Evolutionary conservation across 2,113 vertebrate genomes (phyloP).

Genomic region (Chlamydotis undulata): DNA sequence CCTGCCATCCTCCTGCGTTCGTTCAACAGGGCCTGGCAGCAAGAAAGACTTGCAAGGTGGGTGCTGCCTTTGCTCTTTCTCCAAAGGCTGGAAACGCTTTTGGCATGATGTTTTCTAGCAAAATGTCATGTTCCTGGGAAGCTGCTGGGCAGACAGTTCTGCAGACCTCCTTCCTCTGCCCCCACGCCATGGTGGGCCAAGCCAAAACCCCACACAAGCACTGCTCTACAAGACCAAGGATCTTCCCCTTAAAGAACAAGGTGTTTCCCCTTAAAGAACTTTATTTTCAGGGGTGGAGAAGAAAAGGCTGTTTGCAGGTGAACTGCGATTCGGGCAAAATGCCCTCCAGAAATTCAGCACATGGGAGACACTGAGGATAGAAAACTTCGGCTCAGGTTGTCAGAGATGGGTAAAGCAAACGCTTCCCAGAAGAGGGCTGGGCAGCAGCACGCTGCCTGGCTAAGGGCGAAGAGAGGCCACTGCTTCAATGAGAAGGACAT

Average conservation of each 20-base stretch:
- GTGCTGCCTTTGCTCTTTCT: background rate
- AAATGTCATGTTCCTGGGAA: background rate
- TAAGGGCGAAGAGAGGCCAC: background rate
- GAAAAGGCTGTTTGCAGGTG: background rate
- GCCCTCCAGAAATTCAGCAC: background rate
- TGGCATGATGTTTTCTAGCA: background rate
- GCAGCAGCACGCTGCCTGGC: background rate
- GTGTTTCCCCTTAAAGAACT: background rate
- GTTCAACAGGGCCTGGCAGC: background rate
- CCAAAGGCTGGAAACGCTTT: background rate
- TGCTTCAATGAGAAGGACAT: background rate
- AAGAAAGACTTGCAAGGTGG: background rate
- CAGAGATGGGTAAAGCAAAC: background rate
- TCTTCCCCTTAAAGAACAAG: background rate
- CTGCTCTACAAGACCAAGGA: background rate
- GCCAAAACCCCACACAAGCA: background rate
- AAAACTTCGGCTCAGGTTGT: background rate
- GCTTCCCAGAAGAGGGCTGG: background rate
- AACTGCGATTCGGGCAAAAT: background rate
- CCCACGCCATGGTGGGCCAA: background rate
- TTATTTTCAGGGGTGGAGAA: background rate
- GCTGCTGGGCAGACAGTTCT: background rate
- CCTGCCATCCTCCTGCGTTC: background rate
- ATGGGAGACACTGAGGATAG: background rate
- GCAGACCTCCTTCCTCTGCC: background rate